phyloP scores from a whole-genome alignment of 2,888 invertebrate genomes.

The Iselma pallidipennis region DNA sequence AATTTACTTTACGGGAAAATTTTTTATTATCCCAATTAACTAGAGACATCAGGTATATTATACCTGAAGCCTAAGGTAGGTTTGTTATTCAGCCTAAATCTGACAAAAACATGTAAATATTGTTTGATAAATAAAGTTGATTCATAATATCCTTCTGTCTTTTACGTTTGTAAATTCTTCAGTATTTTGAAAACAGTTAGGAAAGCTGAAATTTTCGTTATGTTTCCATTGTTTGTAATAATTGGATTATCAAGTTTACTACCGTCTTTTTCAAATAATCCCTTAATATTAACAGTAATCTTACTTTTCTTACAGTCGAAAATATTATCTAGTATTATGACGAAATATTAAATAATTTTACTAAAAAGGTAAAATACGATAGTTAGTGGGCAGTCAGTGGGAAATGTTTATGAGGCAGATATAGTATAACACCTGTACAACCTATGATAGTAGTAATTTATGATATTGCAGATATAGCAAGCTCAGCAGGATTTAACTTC shows the following conservation, averaged over 20 bases:
- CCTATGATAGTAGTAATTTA: conserved; percentile 25
- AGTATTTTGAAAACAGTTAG: neutral
- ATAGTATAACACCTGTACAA: conserved; percentile 27
- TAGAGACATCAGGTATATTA: no score
- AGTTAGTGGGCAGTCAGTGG: conserved; percentile 18
- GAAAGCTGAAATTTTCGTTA: neutral
- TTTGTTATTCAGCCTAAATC: no score
- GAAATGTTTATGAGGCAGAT: conserved; percentile 28
- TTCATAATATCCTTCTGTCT: neutral
- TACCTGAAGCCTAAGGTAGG: no score
- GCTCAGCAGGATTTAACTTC: conserved; percentile 23
- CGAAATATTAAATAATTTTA: neutral
- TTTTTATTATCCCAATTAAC: no score
- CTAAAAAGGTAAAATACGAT: conserved; percentile 13
- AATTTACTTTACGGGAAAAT: no score
- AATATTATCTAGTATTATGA: neutral
- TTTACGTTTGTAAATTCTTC: neutral
- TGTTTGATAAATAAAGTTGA: neutral
- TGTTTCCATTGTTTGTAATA: neutral
- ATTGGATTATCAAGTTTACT: neutral
- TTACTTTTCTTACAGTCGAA: no score
- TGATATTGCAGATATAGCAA: conserved; percentile 26
- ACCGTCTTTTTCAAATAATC: no score
- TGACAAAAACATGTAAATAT: no score
- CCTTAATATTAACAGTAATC: no score